Percentiles rank a stretch among this genome's conserved stretches.
Conservation (phyloP, 1,140 invertebrate genomes). For the Cotesia glomerata region DNA sequence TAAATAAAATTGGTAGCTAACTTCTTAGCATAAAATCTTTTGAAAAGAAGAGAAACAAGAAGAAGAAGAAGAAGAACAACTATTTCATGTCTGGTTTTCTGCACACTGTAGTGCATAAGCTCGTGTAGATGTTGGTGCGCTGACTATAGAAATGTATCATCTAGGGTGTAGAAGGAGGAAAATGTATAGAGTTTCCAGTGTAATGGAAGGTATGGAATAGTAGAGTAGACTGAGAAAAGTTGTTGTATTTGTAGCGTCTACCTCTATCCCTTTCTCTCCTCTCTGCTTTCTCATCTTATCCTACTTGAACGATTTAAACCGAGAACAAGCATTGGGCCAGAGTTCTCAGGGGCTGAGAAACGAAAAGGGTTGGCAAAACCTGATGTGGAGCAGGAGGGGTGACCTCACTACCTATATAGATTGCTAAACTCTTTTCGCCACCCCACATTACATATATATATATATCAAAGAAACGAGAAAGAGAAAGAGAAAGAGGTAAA, state of each 20-base stretch:
- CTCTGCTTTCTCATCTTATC: not conserved
- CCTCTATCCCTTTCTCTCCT: too few species aligned
- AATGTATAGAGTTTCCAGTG: not conserved
- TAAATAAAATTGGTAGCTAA: not conserved
- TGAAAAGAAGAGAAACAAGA: not conserved
- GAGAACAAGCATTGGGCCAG: not conserved
- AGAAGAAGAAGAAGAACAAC: not conserved
- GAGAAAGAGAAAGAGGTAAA: not conserved
- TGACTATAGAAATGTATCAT: conserved; percentile 10
- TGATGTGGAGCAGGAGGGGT: not conserved
- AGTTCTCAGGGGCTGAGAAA: not conserved
- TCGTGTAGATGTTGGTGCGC: conserved; percentile 9
- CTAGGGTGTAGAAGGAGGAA: not conserved
- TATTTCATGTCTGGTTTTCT: not conserved
- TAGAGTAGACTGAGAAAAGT: not conserved
- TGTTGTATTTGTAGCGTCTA: not conserved
- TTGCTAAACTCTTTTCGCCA: conserved; percentile 12
- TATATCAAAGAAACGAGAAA: not conserved
- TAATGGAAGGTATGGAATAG: not conserved
- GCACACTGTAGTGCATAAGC: not conserved
- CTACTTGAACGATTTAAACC: conserved; percentile 14
- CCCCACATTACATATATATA: not conserved
- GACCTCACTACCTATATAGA: not conserved
- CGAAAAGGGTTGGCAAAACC: not conserved
- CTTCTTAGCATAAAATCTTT: not conserved